Evolutionary conservation across 2,888 invertebrate genomes (phyloP).

Genomic region (Ornithoptera alexandrae): DNA sequence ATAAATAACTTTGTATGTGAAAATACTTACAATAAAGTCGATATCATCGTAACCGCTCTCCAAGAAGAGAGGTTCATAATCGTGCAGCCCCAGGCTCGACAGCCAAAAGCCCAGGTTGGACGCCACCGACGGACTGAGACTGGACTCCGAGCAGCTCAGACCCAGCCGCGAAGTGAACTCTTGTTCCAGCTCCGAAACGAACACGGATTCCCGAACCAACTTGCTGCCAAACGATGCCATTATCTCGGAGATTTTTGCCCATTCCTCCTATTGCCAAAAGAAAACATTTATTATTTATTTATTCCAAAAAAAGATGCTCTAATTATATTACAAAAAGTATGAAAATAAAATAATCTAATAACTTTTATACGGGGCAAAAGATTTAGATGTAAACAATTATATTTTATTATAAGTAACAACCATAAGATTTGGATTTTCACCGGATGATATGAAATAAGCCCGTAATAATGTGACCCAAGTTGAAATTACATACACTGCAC

Average conservation of each 20-base stretch:
- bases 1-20: no score
- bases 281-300: no score
- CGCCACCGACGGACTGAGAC: constrained; percentile 80
- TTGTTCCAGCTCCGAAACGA: constrained; percentile 88
- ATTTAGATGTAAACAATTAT: no score
- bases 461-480: no score
- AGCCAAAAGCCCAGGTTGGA: constrained; percentile 90
- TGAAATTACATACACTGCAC: no score
- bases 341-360: no score
- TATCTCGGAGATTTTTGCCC: constrained; percentile 97
- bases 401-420: no score
- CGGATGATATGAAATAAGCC: no score
- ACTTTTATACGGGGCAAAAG: no score
- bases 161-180: constrained; percentile 88
- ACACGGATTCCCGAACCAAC: constrained; percentile 87
- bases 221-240: constrained; percentile 96
- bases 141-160: constrained; percentile 78
- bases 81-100: constrained; percentile 86
- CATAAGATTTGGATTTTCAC: no score
- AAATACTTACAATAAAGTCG: constrained; percentile 91
- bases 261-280: constrained; percentile 86
- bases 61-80: constrained; percentile 91
- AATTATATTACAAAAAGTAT: no score
- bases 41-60: constrained; percentile 95
- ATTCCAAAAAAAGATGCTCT: no score